These are phyloP conservation scores for Drosophila neocordata DNA, from an alignment of 1,140 invertebrate species.

Conservation along the genomic window DNA sequence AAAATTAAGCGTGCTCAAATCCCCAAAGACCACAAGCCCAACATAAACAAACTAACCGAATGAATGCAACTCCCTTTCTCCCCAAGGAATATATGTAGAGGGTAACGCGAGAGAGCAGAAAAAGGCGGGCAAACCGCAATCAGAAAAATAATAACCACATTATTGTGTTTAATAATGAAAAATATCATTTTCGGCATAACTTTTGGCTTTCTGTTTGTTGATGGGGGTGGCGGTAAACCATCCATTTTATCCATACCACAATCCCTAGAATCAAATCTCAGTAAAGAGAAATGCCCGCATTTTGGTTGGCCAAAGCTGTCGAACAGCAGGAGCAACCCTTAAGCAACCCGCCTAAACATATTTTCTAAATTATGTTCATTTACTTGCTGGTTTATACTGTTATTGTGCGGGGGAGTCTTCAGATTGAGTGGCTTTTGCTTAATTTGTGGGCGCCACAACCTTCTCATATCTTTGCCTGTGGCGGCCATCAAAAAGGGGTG, in stretches of 20 bases:
- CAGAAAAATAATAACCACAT: constrained; percentile 82
- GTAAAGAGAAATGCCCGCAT: constrained; percentile 55
- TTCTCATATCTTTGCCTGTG: constrained; percentile 23
- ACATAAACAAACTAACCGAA: constrained; percentile 80
- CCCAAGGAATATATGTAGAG: constrained; percentile 43
- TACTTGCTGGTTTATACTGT: constrained; percentile 52
- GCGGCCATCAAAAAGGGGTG: constrained; percentile 65
- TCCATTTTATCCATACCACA: constrained; percentile 21
- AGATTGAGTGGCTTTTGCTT: constrained; percentile 73
- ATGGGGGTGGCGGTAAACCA: constrained; percentile 28
- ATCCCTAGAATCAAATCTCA: constrained; percentile 22
- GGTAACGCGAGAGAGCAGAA: background rate
- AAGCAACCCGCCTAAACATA: constrained; percentile 71
- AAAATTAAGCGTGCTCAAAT: constrained; percentile 81
- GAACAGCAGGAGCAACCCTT: constrained; percentile 61
- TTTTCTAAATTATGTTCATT: constrained; percentile 77
- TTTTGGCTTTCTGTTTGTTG: constrained; percentile 78
- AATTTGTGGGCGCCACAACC: constrained; percentile 64
- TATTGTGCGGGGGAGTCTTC: constrained; percentile 26
- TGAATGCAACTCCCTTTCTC: constrained; percentile 66
- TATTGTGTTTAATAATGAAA: constrained; percentile 82
- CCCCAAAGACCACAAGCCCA: constrained; percentile 80
- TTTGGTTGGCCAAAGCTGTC: constrained; percentile 51
- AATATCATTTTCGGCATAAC: constrained; percentile 80
- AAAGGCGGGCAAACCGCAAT: constrained; percentile 63